Evolutionary conservation across 2,797 vertebrate genomes (phyloP), one percentile per base, ranked within the genome.

Genomic region (Muraenolepis orangiensis): DNA sequence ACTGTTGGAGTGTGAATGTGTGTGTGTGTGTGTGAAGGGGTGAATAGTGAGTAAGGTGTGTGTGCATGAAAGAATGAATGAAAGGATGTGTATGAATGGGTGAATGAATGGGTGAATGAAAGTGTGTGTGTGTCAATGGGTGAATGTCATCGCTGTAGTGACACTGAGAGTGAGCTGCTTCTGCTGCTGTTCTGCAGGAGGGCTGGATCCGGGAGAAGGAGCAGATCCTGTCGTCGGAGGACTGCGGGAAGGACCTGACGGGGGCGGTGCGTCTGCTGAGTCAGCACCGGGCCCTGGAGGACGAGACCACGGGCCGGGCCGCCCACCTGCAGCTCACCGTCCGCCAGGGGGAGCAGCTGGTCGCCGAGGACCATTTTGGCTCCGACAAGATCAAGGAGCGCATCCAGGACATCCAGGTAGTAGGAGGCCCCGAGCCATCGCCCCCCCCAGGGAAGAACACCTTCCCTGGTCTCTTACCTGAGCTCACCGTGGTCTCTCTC

Each of bases 171-270:
- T n/a, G 29, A 31, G 5, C n/a, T 6, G 16, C 66, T 16, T 28
- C 3, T 57, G 46, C 66, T 29, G 66, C 28, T 14, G 11, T 18
- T 76, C 10, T 16, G 68, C 1, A 92, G 91, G 98, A 98, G 85
- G 96, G 97, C 32, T 99, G 98, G 98, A 98, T 99, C 85, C 89
- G 96, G 20, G 98, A 99, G 88, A 98, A 99, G 86, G 98, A 99
- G 84, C 96, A 99, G 92, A 98, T 99, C 82, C 87, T 99, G 74
- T 98, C 96, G 28, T 97, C 94, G 0, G 97, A 98, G 70, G 98
- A 99, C 82, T 97, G 94, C 0, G 98, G 98, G 51, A 98, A 97
- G 85, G 98, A 99, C 81, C 91, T 99, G 76, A 99, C 98, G 0
- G 98, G 97, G 0, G 95, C 98, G 0, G 32, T 96, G 76, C 94